These are phyloP conservation scores for Eriosoma lanigerum DNA, from an alignment of 1,140 invertebrate genomes.

Conservation along the genomic window DNA sequence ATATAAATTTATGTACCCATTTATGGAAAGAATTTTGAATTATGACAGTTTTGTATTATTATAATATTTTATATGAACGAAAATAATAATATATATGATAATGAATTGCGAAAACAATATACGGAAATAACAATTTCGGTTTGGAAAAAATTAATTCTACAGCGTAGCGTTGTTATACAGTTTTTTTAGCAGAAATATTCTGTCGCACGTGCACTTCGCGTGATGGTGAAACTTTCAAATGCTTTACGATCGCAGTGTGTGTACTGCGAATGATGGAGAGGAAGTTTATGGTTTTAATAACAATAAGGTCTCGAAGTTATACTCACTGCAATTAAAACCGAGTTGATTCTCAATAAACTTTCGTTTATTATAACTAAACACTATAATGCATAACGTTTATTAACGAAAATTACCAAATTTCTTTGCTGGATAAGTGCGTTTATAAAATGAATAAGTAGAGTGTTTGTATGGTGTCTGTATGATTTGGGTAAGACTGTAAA, in stretches of 20 bases:
- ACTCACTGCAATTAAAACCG: constrained; percentile 39
- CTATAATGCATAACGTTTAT: constrained; percentile 25
- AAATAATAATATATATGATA: background rate
- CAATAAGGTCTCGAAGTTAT: constrained; percentile 22
- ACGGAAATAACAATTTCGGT: background rate
- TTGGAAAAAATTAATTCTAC: constrained; percentile 5
- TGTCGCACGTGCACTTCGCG: constrained; percentile 38
- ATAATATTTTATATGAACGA: background rate
- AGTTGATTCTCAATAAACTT: constrained; percentile 46
- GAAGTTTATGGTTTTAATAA: constrained; percentile 30
- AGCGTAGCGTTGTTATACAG: too few relatives aligned
- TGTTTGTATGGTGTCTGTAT: too few relatives aligned
- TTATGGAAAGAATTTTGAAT: too few relatives aligned
- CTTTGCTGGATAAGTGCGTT: constrained; percentile 12
- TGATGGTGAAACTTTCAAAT: constrained; percentile 24
- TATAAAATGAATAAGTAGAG: too few relatives aligned
- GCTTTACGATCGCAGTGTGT: constrained; percentile 30
- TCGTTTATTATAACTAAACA: constrained; percentile 15
- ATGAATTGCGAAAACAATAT: background rate
- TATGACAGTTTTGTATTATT: too few relatives aligned
- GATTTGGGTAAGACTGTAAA: too few relatives aligned
- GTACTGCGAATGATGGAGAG: constrained; percentile 4
- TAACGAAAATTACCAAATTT: constrained; percentile 10
- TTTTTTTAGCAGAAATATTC: constrained; percentile 1
- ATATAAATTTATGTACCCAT: too few relatives aligned